Evolutionary conservation across 2,888 invertebrate genomes (phyloP), one percentile per base, ranked within the genome.

Genomic region (Malthinus seriepunctatus): DNA sequence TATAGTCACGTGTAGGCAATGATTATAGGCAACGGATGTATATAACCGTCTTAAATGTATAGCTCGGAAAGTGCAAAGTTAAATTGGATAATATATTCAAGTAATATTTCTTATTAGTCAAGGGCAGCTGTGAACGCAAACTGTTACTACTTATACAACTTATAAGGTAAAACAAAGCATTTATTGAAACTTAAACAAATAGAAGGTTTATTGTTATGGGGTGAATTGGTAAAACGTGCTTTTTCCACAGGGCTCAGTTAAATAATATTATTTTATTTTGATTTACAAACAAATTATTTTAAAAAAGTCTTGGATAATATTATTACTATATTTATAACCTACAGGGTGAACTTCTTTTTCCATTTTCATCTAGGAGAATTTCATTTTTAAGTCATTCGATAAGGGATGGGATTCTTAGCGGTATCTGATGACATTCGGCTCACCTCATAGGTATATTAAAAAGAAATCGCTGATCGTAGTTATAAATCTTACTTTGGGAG

Each of bases 61-160:
- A 55, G 51, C 55, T 55, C 37, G 60, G 60, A 60, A 52, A 56
- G 60, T 56, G 51, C 53, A 56, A 53, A 62, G 62, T 57, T 23
- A 68, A 69, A 71, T 69, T 68, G 69, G 67, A 68, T 72, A 74
- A 74, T 76, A 76, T 76, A 75, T 75, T 76, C 74, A 72, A 72
- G 75, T 72, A 72, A 75, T 76, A 76, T 74, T 76, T 77, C 76
- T 74, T 75, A 75, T 77, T 76, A 76, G 77, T 77, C 76, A 76
- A 74, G 76, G 76, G 74, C 76, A 77, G 76, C 76, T 77, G 73
- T 72, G 70, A 67, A 48, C 67, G 65, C 67, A 68, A 65, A 66
- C 64, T 67, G 66, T 65, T 69, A 65, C 68, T 63, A 35, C 56
- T 55, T 51, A n/a, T n/a, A 53, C 50, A 47, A 51, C 23, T 56